Percentiles rank a stretch among this genome's conserved stretches.
Conservation (phyloP, 2,797 vertebrate genomes). For the Toxotes lorentzi region DNA sequence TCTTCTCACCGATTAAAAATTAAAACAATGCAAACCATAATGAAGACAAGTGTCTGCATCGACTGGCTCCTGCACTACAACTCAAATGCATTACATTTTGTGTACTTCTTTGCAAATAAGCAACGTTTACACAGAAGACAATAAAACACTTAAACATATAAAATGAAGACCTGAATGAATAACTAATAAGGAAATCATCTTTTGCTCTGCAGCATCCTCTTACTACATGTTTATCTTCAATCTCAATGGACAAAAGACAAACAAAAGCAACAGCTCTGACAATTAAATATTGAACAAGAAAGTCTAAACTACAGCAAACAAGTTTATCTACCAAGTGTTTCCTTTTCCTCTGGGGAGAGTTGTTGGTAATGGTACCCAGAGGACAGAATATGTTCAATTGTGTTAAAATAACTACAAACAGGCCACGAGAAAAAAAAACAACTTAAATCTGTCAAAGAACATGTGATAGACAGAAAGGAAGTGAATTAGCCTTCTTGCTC, state of each 20-base stretch:
- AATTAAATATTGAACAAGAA: conserved; percentile 57
- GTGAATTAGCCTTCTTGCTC: background rate
- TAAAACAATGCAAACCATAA: background rate
- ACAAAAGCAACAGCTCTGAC: conserved; percentile 29
- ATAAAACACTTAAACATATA: no score
- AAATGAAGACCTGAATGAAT: background rate
- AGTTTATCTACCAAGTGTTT: conserved; percentile 13
- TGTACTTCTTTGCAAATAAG: background rate
- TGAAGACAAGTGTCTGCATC: no score
- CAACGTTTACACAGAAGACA: background rate
- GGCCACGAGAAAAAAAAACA: background rate
- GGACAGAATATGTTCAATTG: conserved; percentile 20
- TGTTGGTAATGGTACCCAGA: conserved; percentile 31
- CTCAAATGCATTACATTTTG: no score
- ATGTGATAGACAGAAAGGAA: background rate
- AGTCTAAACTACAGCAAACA: conserved; percentile 27
- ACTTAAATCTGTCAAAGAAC: background rate
- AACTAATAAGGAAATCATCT: conserved; percentile 25
- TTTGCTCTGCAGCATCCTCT: conserved; percentile 29
- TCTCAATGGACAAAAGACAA: conserved; percentile 43
- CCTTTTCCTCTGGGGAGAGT: conserved; percentile 7
- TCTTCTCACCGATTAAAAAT: background rate
- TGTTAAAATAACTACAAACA: conserved; percentile 4
- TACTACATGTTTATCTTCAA: conserved; percentile 31
- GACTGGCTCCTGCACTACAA: no score